Evolutionary conservation across 2,888 invertebrate genomes (phyloP).

Genomic region (Tenthredo distinguenda): DNA sequence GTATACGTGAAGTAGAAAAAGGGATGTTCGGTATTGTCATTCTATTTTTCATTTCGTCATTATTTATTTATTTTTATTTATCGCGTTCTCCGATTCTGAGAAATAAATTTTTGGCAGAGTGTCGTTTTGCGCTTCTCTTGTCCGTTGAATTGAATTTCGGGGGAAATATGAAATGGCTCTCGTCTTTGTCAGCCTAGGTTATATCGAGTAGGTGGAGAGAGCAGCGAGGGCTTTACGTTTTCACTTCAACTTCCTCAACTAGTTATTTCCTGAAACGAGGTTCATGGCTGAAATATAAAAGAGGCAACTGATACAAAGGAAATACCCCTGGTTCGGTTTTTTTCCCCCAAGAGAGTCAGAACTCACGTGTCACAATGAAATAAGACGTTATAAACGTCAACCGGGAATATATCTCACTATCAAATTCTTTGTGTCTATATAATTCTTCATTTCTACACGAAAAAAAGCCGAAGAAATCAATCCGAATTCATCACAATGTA

Average conservation of each 20-base stretch:
- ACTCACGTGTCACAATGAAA: slow-evolving; percentile 27
- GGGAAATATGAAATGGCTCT: slow-evolving; percentile 19
- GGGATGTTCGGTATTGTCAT: not conserved
- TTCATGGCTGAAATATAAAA: slow-evolving; percentile 48
- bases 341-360: slow-evolving; percentile 16
- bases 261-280: slow-evolving; percentile 46
- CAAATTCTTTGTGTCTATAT: not conserved
- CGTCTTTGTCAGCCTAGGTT: slow-evolving; percentile 16
- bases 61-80: not conserved
- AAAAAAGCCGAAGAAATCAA: not conserved
- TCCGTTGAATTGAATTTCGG: slow-evolving; percentile 33
- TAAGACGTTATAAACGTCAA: slow-evolving; percentile 18
- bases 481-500: not conserved
- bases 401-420: not conserved
- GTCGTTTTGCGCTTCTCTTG: not conserved
- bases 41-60: not conserved
- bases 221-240: slow-evolving; percentile 19
- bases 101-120: not conserved
- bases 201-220: slow-evolving; percentile 17
- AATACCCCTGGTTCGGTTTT: not conserved
- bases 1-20: not conserved
- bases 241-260: slow-evolving; percentile 47
- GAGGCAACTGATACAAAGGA: slow-evolving; percentile 37
- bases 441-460: not conserved
- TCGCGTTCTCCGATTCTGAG: not conserved